Conservation (phyloP, 2,888 invertebrate species). For the Venusia cambrica region DNA sequence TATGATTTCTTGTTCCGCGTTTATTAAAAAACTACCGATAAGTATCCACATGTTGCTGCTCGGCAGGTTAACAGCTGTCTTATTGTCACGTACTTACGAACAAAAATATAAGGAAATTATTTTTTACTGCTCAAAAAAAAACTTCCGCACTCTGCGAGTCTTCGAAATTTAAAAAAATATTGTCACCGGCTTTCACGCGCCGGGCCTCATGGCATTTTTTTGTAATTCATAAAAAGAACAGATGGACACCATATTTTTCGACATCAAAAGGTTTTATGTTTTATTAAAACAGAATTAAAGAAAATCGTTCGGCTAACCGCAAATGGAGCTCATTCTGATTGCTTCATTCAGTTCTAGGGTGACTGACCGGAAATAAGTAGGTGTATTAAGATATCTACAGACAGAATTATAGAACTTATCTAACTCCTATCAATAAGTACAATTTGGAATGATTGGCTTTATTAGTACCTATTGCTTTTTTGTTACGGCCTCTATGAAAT, state of each 20-base stretch:
- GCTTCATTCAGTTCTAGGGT: constrained; percentile 29
- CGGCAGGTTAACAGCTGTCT: constrained; percentile 12
- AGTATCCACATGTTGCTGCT: constrained; percentile 8
- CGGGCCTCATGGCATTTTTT: constrained; percentile 16
- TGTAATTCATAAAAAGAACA: constrained; percentile 52
- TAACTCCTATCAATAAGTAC: constrained; percentile 7
- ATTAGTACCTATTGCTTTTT: no score
- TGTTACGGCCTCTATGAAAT: no score
- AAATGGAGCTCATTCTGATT: constrained; percentile 38
- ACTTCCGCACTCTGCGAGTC: constrained; percentile 9
- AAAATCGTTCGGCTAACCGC: constrained; percentile 62
- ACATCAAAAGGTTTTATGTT: constrained; percentile 35
- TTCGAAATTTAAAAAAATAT: constrained; percentile 27
- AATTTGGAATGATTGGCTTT: constrained; percentile 14
- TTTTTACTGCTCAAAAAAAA: constrained; percentile 12
- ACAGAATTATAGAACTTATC: no score
- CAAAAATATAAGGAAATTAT: constrained; percentile 18
- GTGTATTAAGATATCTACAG: constrained; percentile 13
- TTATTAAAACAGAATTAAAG: constrained; percentile 66
- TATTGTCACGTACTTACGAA: constrained; percentile 21
- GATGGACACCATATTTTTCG: constrained; percentile 37
- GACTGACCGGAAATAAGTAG: constrained; percentile 25
- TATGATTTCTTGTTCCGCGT: no score
- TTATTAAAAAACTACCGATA: no score
- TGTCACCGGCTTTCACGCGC: constrained; percentile 30